Evolutionary conservation across 2,113 vertebrate genomes (phyloP), one percentile per base, ranked within the genome.

Genomic region (Cercopithecus mona): DNA sequence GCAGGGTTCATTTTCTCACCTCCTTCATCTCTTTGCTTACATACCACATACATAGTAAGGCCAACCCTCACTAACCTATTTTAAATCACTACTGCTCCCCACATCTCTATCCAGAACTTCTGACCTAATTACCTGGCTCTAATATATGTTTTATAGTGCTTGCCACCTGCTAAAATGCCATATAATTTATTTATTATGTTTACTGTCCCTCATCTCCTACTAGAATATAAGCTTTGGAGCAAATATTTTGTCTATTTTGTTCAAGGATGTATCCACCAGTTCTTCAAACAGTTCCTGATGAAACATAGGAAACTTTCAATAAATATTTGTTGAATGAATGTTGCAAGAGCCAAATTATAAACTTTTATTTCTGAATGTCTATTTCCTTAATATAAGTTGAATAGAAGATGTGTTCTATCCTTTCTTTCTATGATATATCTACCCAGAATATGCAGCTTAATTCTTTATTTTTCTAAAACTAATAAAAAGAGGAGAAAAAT

Each of bases 361-460:
- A 90, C 75, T 82, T 89, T 97, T 68, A 93, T 59, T 86, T 25
- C 64, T 61, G 50, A 97, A 89, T 94, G 78, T 68, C 30, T 3
- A 20, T 85, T 92, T 96, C 84, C 13, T 52, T 32, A 73, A 64
- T 80, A 13, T 40, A 95, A 82, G 23, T 72, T 88, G 90, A 25
- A 87, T n/a, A 94, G 23, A 45, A 92, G 23, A 64, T 5, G 13
- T 50, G 2, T 8, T 92, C 55, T n/a, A 18, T 80, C 32, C 80
- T 79, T 87, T 84, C 10, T 70, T 57, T 86, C 59, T 68, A 4
- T 87, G 40, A 48, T 88, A 72, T 85, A 14, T 38, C 83, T 73
- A 45, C 61, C 50, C 32, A 81, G n/a, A 80, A n/a, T 27, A 81
- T 73, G 11, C 66, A 18, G 38, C 11, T 23, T 95, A 70, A 78